These are phyloP conservation scores for Flexamia atlantica DNA, from an alignment of 2,888 invertebrate genomes.

Conservation along the genomic window DNA sequence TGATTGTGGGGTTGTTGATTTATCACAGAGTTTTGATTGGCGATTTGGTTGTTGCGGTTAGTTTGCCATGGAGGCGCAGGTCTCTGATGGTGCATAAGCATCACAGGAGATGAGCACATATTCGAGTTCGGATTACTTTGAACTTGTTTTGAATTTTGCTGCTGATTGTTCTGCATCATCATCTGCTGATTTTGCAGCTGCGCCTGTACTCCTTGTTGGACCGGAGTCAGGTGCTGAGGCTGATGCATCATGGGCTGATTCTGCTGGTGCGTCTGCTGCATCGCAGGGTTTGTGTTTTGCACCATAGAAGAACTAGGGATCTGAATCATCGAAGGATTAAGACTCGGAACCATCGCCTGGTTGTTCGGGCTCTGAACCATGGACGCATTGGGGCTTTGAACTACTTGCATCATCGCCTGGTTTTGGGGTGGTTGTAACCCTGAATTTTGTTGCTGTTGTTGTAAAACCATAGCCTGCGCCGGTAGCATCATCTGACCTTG, in stretches of 20 bases:
- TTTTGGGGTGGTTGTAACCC: constrained; percentile 52
- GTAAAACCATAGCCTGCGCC: constrained; percentile 58
- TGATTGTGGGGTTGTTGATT: constrained; percentile 53
- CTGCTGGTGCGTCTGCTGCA: constrained; percentile 46
- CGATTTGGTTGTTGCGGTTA: constrained; percentile 57
- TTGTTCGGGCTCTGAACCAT: constrained; percentile 27
- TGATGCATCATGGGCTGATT: constrained; percentile 61
- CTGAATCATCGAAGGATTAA: constrained; percentile 28
- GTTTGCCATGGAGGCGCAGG: constrained; percentile 68
- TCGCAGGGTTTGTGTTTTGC: constrained; percentile 15
- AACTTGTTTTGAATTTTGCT: constrained; percentile 57
- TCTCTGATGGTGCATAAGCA: constrained; percentile 61
- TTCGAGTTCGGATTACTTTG: constrained; percentile 34
- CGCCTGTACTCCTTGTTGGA: constrained; percentile 62
- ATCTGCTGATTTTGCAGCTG: constrained; percentile 50
- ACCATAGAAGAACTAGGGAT: constrained; percentile 5
- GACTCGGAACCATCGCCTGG: neutral
- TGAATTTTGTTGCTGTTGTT: constrained; percentile 59
- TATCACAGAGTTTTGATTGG: constrained; percentile 51
- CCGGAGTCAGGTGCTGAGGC: constrained; percentile 47
- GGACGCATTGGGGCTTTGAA: constrained; percentile 17
- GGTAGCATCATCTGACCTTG: constrained; percentile 64
- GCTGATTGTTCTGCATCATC: constrained; percentile 50
- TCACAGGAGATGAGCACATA: constrained; percentile 58
- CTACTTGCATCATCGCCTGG: constrained; percentile 60